Evolutionary conservation across 1,140 invertebrate genomes (phyloP).

Genomic region (Harlomillsia oculata): DNA sequence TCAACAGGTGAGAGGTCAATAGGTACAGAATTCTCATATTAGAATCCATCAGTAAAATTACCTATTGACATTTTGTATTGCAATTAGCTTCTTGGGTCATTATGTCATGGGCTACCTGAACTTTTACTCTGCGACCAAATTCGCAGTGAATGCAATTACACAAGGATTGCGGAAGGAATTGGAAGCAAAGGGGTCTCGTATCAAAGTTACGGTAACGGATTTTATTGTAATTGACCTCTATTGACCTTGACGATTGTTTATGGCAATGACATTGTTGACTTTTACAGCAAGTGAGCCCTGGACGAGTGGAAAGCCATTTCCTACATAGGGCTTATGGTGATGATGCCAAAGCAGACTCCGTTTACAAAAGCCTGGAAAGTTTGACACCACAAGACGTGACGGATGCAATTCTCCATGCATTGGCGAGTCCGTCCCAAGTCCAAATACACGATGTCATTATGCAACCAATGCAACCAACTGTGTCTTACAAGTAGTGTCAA

Average conservation of each 20-base stretch:
- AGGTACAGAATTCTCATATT: background rate
- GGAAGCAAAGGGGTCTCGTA: background rate
- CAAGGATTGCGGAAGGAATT: conserved; percentile 32
- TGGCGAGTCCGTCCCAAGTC: conserved; percentile 50
- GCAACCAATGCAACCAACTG: too few species aligned
- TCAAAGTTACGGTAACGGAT: conserved; percentile 6
- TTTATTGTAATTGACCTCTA: background rate
- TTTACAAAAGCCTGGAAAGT: background rate
- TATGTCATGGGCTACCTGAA: background rate
- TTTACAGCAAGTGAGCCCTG: conserved; percentile 44
- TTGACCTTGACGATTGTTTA: background rate
- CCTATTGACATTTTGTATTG: background rate
- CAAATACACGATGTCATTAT: too few species aligned
- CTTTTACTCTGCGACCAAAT: conserved; percentile 44
- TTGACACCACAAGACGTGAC: conserved; percentile 45
- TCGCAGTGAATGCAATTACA: conserved; percentile 40
- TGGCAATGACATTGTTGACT: background rate
- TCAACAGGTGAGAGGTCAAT: conserved; percentile 40
- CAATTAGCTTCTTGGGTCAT: conserved; percentile 10
- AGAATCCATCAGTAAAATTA: background rate
- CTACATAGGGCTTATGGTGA: conserved; percentile 27
- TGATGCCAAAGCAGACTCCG: conserved; percentile 9
- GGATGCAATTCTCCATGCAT: conserved; percentile 47
- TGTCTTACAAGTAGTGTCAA: too few species aligned
- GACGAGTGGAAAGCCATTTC: conserved; percentile 48